A percentile compares a stretch with the other conserved stretches of the same genome.
Evolutionary conservation across 2,888 invertebrate species (phyloP).

Genomic region (Ischnus inquisitorius): DNA sequence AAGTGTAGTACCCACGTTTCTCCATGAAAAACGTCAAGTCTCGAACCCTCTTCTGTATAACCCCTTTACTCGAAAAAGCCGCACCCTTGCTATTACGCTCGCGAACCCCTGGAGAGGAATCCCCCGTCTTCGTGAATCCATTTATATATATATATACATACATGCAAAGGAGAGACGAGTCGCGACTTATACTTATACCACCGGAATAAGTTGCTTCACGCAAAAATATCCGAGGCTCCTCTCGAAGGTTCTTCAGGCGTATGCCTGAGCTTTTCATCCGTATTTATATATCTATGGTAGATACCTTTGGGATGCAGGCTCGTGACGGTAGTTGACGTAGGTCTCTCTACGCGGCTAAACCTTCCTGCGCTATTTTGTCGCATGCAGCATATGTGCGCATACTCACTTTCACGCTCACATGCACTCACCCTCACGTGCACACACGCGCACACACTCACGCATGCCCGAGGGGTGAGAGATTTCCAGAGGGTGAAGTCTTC

Average conservation of each 20-base stretch:
- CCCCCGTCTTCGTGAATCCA: not conserved
- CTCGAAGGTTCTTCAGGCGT: not conserved
- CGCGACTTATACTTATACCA: constrained; percentile 25
- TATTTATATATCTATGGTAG: not conserved
- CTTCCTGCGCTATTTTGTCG: constrained; percentile 8
- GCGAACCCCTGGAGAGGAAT: constrained; percentile 23
- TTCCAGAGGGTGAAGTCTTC: constrained; percentile 3
- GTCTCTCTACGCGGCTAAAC: constrained; percentile 9
- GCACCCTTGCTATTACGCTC: constrained; percentile 1
- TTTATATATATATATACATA: not conserved
- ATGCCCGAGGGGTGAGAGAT: constrained; percentile 17
- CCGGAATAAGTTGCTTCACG: constrained; percentile 20
- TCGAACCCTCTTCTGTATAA: constrained; percentile 18
- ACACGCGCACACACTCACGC: not conserved
- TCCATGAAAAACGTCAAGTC: not conserved
- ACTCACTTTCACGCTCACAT: constrained; percentile 6
- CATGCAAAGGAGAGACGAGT: constrained; percentile 20
- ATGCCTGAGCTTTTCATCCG: constrained; percentile 23
- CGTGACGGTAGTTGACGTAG: constrained; percentile 28
- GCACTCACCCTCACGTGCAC: constrained; percentile 23
- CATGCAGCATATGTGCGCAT: constrained; percentile 7
- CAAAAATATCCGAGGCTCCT: constrained; percentile 30
- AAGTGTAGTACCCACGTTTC: not conserved
- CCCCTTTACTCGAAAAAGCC: constrained; percentile 12
- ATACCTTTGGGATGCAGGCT: not conserved